Conservation (phyloP, 2,113 vertebrate genomes). For the Beaufortia kweichowensis region DNA sequence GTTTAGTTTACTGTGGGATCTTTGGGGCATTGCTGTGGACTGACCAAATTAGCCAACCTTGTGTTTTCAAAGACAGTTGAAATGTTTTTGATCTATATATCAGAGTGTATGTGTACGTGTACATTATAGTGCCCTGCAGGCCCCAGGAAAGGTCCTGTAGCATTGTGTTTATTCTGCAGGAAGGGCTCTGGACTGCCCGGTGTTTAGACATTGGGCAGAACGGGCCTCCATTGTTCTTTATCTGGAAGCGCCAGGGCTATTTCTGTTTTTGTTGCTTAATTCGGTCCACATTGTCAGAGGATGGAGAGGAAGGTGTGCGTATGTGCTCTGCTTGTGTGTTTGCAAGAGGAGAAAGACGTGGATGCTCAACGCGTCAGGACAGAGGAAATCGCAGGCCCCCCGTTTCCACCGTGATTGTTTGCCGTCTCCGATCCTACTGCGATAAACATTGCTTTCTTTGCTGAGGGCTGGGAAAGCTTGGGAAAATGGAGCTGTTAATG, state of each 20-base stretch:
- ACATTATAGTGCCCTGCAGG: slow-evolving; percentile 52
- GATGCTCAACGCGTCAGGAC: slow-evolving; percentile 55
- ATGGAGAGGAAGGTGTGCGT: slow-evolving; percentile 68
- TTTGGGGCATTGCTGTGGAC: no score
- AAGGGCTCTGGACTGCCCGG: slow-evolving; percentile 68
- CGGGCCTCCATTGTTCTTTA: slow-evolving; percentile 78
- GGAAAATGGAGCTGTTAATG: slow-evolving; percentile 53
- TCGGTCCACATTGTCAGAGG: slow-evolving; percentile 75
- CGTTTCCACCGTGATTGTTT: slow-evolving; percentile 69
- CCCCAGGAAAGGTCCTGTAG: slow-evolving; percentile 73
- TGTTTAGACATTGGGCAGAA: slow-evolving; percentile 76
- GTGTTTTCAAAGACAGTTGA: not conserved
- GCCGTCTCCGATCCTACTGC: slow-evolving; percentile 61
- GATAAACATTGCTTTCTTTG: slow-evolving; percentile 70
- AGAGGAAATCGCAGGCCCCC: slow-evolving; percentile 67
- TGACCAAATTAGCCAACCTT: not conserved
- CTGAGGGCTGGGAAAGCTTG: slow-evolving; percentile 44
- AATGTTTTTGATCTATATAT: slow-evolving; percentile 2
- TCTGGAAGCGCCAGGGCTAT: slow-evolving; percentile 75
- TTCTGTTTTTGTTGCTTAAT: slow-evolving; percentile 81
- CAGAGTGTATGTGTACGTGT: slow-evolving; percentile 14
- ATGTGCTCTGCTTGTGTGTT: slow-evolving; percentile 52
- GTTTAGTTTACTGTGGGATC: slow-evolving; percentile 1
- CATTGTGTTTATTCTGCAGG: slow-evolving; percentile 79
- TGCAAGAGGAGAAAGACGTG: slow-evolving; percentile 39